Base-by-base conservation (phyloP, 2,888 invertebrate genomes). In the Anodontia alba region DNA sequence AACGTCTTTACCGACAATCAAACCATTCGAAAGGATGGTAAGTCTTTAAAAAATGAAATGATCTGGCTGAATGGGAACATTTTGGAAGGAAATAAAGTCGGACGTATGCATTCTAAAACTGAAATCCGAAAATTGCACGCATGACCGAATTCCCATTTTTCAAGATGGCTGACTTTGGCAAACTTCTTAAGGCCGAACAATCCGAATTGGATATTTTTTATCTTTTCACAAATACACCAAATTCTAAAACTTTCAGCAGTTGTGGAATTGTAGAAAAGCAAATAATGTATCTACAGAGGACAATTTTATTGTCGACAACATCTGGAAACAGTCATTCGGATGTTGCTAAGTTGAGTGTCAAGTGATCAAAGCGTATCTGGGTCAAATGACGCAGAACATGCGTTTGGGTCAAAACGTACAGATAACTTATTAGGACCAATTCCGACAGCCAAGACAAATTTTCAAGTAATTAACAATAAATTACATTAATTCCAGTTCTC, bases 321-420 rank as follows among this genome's bases (percentile, higher is more conserved):
- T n/a, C n/a, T n/a, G n/a, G n/a, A n/a, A n/a, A n/a, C n/a, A n/a
- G n/a, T n/a, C n/a, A 38, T 38, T 8, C 7, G n/a, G 7, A 62
- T 46, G 69, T 69, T 69, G 77, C 38, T 51, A 76, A 68, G 54
- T 17, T 71, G 76, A 51, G 51, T 26, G 69, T n/a, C 8, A 29
- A 29, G 23, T 23, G 38, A 42, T 57, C 15, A 26, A 54, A 26
- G 15, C 20, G 54, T 74, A 85, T 78, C 38, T 87, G 82, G 87
- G 87, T 87, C 87, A 87, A 80, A 81, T 85, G 85, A 86, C 86
- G 86, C 78, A 86, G 78, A 85, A 82, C 43, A 29, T 69, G 69
- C 43, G 69, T 23, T 38, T 23, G 36, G 69, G 69, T 69, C 43
- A 29, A 23, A 8, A n/a, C 29, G 43, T 67, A 26, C 67, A 12